These are phyloP conservation scores for Coranthus polyacanthus DNA, from an alignment of 2,797 vertebrate genomes.

Conservation along the genomic window DNA sequence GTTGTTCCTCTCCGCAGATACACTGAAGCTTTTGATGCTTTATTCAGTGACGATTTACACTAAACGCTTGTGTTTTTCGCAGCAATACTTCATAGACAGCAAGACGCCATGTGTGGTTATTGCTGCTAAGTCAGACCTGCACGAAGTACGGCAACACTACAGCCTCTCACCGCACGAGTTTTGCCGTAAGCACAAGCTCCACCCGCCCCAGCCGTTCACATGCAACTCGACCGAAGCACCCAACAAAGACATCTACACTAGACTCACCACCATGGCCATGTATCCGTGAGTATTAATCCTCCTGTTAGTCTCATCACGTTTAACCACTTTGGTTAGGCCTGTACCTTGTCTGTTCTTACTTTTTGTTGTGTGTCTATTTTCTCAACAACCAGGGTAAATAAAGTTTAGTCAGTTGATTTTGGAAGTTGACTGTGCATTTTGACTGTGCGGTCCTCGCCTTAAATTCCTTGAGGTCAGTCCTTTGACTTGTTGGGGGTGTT, in stretches of 20 bases:
- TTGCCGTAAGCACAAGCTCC: slow-evolving; percentile 98
- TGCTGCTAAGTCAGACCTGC: slow-evolving; percentile 95
- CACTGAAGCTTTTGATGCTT: neutral
- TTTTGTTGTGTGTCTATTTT: too few species aligned
- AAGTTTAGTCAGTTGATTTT: neutral
- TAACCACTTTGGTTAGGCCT: too few species aligned
- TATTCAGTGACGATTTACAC: neutral
- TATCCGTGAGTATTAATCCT: slow-evolving; percentile 93
- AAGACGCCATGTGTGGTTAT: slow-evolving; percentile 95
- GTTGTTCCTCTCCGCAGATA: neutral
- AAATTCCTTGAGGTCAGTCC: slow-evolving; percentile 14
- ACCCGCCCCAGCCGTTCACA: slow-evolving; percentile 96
- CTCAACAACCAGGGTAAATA: too few species aligned
- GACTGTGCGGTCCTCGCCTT: neutral
- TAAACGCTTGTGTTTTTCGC: slow-evolving; percentile 40
- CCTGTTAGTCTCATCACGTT: neutral
- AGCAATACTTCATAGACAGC: slow-evolving; percentile 98
- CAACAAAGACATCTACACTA: slow-evolving; percentile 95
- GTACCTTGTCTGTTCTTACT: too few species aligned
- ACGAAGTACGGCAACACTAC: slow-evolving; percentile 93
- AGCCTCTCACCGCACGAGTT: slow-evolving; percentile 92
- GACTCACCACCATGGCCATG: slow-evolving; percentile 99
- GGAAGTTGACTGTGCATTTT: neutral
- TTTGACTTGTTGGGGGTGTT: slow-evolving; percentile 13
- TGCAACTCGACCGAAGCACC: slow-evolving; percentile 91